Evolutionary conservation across 2,113 vertebrate genomes (phyloP), one percentile per base, ranked within the genome.

Genomic region (Psophia crepitans): DNA sequence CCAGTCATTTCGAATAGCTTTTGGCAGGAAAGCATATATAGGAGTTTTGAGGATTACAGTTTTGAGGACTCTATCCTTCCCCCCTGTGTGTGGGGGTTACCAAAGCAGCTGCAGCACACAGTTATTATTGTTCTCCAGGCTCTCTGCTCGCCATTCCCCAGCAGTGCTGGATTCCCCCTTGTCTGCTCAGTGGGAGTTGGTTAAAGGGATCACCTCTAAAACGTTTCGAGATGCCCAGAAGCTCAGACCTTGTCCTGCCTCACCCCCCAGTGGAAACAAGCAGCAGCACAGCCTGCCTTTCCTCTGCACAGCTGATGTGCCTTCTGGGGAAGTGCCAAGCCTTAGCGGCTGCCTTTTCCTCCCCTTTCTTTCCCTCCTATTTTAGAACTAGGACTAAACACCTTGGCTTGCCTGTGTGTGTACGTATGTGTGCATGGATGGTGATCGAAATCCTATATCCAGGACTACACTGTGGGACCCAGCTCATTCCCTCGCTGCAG

Each of bases 221-320:
- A 16, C 3, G 51, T 39, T 23, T 1, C 20, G 44, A 51, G 27
- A 17, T 1, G 48, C 35, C 13, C 49, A 15, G 2, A 26, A 73
- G 58, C 51, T 56, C 69, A 86, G 83, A 51, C 8, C 9, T 17
- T 84, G 87, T 93, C 82, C 91, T 95, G 79, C 82, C 80, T 76
- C 79, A 33, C 96, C 96, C 69, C 79, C 95, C 84, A 74, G 93
- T 82, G 94, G 95, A 71, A 85, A 79, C 8, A 3, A 85, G 71
- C 66, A 68, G 88, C 81, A 95, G 75, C 93, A 61, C 93, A 96
- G 70, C 74, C 70, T 49, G 53, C 53, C 49, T 63, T 37, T 43
- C 66, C 39, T 28, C 43, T 7, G 61, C 30, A 19, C 56, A 11
- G 37, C 35, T 18, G 9, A 26, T 7, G 26, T 32, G 33, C 28